phyloP scores from a whole-genome alignment of 2,113 vertebrate species.

The Megaptera novaeangliae region DNA sequence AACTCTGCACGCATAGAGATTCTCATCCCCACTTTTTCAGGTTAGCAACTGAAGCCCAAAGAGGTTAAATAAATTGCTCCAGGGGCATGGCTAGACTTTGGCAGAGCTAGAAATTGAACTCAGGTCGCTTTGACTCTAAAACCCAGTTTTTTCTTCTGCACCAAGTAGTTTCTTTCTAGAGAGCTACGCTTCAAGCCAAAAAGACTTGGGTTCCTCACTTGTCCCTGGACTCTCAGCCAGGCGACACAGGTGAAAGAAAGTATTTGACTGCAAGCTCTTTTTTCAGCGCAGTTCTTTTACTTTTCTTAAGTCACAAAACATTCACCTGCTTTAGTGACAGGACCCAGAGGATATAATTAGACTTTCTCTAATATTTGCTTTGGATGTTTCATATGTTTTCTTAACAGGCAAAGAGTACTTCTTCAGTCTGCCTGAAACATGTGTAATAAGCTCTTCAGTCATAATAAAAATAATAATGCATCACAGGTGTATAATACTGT shows the following conservation, averaged over 20 bases:
- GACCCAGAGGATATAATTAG: constrained; percentile 79
- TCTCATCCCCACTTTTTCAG: neutral
- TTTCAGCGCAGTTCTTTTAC: constrained; percentile 37
- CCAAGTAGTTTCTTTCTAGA: neutral
- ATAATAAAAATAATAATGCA: constrained; percentile 11
- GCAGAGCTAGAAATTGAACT: neutral
- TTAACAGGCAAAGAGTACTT: constrained; percentile 82
- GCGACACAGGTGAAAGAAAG: neutral
- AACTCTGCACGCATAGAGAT: neutral
- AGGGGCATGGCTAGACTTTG: neutral
- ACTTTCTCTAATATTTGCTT: constrained; percentile 79
- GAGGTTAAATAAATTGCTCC: neutral
- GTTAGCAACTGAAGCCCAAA: neutral
- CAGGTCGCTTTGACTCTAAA: neutral
- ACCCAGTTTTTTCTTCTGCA: neutral
- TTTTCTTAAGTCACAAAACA: constrained; percentile 76
- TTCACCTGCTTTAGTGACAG: constrained; percentile 77
- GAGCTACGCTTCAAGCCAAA: neutral
- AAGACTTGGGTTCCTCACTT: neutral
- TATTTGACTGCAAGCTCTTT: neutral
- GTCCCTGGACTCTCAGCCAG: neutral
- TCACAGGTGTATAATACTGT: neutral
- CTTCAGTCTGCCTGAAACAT: constrained; percentile 66
- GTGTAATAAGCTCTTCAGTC: constrained; percentile 67
- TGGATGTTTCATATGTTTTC: constrained; percentile 77